phyloP scores from a whole-genome alignment of 2,797 vertebrate genomes.

The Pseudochirops corinnae region DNA sequence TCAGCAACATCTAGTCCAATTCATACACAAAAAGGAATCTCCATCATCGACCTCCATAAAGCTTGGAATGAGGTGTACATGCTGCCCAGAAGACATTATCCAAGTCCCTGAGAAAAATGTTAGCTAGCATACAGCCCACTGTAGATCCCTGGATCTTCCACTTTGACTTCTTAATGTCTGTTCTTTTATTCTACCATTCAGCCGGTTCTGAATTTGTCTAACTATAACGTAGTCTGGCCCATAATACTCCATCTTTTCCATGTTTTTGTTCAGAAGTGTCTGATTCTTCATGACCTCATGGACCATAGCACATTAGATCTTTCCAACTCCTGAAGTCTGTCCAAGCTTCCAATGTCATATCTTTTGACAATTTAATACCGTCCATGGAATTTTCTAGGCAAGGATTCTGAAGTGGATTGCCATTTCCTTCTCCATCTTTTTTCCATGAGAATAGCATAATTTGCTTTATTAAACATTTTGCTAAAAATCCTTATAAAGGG shows the following conservation, averaged over 20 bases:
- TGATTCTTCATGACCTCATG: not conserved
- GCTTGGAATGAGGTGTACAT: not conserved
- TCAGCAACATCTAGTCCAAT: not conserved
- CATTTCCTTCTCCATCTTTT: not conserved
- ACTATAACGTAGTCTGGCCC: not conserved
- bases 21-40: not conserved
- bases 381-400: not conserved
- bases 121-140: not conserved
- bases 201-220: not conserved
- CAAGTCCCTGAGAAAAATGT: not conserved
- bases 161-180: not conserved
- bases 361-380: not conserved
- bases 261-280: not conserved
- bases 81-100: not conserved
- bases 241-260: not conserved
- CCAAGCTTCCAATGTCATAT: not conserved
- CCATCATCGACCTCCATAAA: not conserved
- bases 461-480: not conserved
- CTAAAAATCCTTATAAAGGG: not conserved
- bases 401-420: not conserved
- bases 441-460: not conserved
- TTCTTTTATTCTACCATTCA: not conserved
- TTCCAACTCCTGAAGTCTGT: not conserved
- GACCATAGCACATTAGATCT: not conserved
- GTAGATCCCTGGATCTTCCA: not conserved